These are phyloP conservation scores for Drosophila orena DNA, from an alignment of 1,140 invertebrate genomes.

Conservation along the genomic window DNA sequence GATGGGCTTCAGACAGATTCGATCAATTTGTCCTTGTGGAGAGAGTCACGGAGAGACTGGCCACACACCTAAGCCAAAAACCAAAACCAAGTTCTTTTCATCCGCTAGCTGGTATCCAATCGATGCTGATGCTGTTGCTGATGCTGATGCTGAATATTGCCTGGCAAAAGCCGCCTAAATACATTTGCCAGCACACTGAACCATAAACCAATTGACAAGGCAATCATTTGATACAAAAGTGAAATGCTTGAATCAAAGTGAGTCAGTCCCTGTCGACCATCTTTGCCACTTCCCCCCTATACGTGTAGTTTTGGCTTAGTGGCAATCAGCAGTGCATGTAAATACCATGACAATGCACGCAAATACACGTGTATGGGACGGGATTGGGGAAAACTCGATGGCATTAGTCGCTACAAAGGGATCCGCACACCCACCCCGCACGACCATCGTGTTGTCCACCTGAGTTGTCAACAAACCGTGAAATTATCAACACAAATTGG, in stretches of 20 bases:
- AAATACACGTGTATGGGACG: slow-evolving; percentile 2
- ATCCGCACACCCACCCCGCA: slow-evolving; percentile 26
- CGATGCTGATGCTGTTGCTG: too few relatives aligned
- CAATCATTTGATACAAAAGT: slow-evolving; percentile 74
- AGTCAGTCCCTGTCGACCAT: slow-evolving; percentile 29
- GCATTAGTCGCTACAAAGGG: slow-evolving; percentile 55
- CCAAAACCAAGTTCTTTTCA: slow-evolving; percentile 8
- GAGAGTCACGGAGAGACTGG: too few relatives aligned
- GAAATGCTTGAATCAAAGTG: slow-evolving; percentile 67
- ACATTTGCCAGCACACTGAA: slow-evolving; percentile 72
- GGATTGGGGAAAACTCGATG: slow-evolving; percentile 41
- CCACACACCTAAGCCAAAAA: slow-evolving; percentile 1
- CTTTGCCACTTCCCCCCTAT: slow-evolving; percentile 27
- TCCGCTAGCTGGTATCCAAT: slow-evolving; percentile 31
- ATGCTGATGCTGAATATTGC: slow-evolving; percentile 37
- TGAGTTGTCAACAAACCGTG: slow-evolving; percentile 84
- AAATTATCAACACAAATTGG: slow-evolving; percentile 83
- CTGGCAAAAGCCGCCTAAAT: slow-evolving; percentile 52
- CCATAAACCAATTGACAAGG: slow-evolving; percentile 80
- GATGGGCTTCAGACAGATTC: neutral
- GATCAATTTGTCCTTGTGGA: neutral
- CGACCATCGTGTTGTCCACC: slow-evolving; percentile 63
- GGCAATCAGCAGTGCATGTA: slow-evolving; percentile 77
- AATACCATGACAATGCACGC: slow-evolving; percentile 77
- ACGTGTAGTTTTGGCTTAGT: slow-evolving; percentile 69